Evolutionary conservation across 1,140 invertebrate genomes (phyloP), one percentile per base, ranked within the genome.

Genomic region (Aphaenogaster ashmeadi): DNA sequence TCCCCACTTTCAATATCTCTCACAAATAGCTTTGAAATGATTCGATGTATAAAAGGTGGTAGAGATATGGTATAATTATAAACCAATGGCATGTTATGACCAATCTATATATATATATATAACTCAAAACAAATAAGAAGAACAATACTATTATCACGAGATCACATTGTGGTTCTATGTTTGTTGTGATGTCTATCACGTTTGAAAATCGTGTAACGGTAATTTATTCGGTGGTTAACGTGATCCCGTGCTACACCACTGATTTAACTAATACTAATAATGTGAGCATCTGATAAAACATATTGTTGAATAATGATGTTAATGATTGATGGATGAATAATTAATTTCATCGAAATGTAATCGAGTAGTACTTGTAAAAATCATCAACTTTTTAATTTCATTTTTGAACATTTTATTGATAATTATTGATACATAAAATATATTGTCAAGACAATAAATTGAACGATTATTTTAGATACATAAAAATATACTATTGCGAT

Each of bases 1-100:
- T 69, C 50, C 64, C 79, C 79, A 81, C 79, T 56, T 81, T 38
- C 41, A 33, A 36, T 2, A 21, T 47, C 5, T 47, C 33, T 71
- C 50, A 27, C 38, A 13, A 69, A 44, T 7, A 36, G 8, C 33
- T 33, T 11, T 44, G 8, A 69, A 41, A 71, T 41, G 38, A 2
- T 41, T 81, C 13, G 44, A 4, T 3, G 33, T 33, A 2, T 60
- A 50, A 47, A 3, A 47, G 9, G n/a, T 66, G 64, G 27, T n/a
- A 69, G 11, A 47, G 66, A 36, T 62, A n/a, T n/a, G n/a, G n/a
- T n/a, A 62, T 33, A 62, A 62, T 60, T 27, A 27, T 52, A 18
- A 60, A 4, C 4, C 11, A 33, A 33, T 33, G 15, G 0, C 33
- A 62, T 8, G 6, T 36, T 27, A 33, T 62, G 27, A 6, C 5